Percentiles rank a stretch among this genome's conserved stretches.
phyloP scores from a whole-genome alignment of 2,113 vertebrate genomes.

The Brachypteracias leptosomus region DNA sequence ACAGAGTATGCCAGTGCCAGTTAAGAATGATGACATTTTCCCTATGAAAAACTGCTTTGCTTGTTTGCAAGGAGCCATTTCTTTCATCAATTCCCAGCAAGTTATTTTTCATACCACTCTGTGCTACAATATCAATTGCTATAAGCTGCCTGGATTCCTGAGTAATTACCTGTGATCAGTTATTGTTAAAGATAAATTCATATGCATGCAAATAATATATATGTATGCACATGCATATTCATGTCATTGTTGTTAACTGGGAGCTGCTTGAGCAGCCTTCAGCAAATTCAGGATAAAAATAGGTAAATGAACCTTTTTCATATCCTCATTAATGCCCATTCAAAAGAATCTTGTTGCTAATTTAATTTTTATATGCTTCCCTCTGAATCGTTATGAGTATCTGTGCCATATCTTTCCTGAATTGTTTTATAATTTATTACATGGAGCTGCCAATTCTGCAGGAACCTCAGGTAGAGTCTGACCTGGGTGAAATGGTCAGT shows the following conservation, averaged over 20 bases:
- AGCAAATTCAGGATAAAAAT: not conserved
- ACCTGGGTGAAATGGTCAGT: not conserved
- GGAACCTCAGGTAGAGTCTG: not conserved
- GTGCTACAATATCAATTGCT: not conserved
- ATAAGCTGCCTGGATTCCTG: not conserved
- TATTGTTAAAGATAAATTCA: constrained; percentile 12
- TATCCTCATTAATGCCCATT: not conserved
- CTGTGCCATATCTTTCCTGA: not conserved
- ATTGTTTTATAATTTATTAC: accelerated
- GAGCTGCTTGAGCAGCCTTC: not conserved
- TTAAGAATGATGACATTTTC: not conserved
- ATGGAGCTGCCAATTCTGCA: not conserved
- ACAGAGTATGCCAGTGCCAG: not conserved
- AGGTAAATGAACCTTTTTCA: not conserved
- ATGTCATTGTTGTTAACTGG: not conserved
- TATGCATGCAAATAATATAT: not conserved
- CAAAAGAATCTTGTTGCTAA: not conserved
- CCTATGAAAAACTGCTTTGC: not conserved
- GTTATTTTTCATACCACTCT: not conserved
- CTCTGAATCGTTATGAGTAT: not conserved
- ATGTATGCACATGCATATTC: not conserved
- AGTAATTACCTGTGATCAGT: constrained; percentile 28
- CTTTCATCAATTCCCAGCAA: not conserved
- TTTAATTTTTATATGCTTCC: not conserved
- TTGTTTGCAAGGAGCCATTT: not conserved